Evolutionary conservation across 1,140 invertebrate genomes (phyloP), one percentile per base, ranked within the genome.

Genomic region (Zaprionus lachaisei): DNA sequence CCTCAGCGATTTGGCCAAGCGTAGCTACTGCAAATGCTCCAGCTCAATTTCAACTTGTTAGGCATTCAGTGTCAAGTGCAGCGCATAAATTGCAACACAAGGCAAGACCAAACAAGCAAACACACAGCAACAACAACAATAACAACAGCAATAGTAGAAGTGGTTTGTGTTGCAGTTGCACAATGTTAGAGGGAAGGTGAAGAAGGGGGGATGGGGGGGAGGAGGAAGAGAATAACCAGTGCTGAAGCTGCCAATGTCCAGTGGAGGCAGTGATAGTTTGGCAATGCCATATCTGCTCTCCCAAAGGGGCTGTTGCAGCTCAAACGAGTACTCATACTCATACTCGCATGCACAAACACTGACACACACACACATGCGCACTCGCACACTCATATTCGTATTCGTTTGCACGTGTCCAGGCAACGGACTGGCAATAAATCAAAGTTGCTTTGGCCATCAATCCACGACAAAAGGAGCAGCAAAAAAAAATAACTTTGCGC

Each of bases 391-490:
- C 62, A 51, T 64, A 54, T 22, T 65, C 47, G 28, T 34, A 34
- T 56, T 41, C 49, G 14, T 41, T 28, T 47, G 34, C 67, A 63
- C 57, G 51, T 80, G 58, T 72, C 54, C 51, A 38, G 62, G 60
- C 41, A 66, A 31, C 67, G 22, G 65, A 28, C 67, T n/a, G 68
- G 81, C 65, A 66, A 90, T 89, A 89, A 81, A 89, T 89, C 84
- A 89, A 89, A 81, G 81, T 63, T 76, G 73, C 72, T 81, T 74
- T 73, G 76, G 79, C 81, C 72, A 89, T 89, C 84, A 89, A 90
- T 89, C 81, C 79, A 64, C 66, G 76, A 67, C 81, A 89, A 49
- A 54, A 51, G 56, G 17, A 70, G 51, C 62, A 72, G 47, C 69
- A 69, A 69, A 72, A 71, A 69, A 69, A 72, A 71, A 66, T 61